Evolutionary conservation across 1,140 invertebrate genomes (phyloP).

Genomic region (Daktulosphaira vitifoliae): DNA sequence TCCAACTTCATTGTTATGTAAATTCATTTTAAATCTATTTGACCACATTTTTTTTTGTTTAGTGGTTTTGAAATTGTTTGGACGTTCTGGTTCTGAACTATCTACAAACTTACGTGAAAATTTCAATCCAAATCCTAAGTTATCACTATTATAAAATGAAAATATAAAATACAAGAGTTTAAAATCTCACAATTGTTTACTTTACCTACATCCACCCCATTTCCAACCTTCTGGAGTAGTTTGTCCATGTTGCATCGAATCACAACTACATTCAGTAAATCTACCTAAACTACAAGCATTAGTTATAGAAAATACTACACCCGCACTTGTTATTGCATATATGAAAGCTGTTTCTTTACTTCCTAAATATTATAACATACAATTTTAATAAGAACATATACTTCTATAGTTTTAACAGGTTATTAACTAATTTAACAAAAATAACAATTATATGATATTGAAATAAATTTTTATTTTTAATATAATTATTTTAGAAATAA

Average conservation of each 20-base stretch:
- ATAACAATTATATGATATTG: too few species aligned
- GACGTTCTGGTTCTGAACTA: slow-evolving; percentile 52
- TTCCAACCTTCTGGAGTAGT: slow-evolving; percentile 54
- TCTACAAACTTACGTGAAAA: slow-evolving; percentile 75
- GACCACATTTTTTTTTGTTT: slow-evolving; percentile 44
- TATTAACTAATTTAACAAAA: too few species aligned
- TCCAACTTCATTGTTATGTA: slow-evolving; percentile 92
- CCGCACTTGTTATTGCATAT: slow-evolving; percentile 57
- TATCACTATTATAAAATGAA: slow-evolving; percentile 52
- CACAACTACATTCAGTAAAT: slow-evolving; percentile 58
- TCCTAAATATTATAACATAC: slow-evolving; percentile 42
- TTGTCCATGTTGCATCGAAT: slow-evolving; percentile 47
- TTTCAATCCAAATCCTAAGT: slow-evolving; percentile 64
- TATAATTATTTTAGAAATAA: too few species aligned
- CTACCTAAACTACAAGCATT: slow-evolving; percentile 56
- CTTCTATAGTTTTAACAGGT: too few species aligned
- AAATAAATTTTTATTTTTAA: too few species aligned
- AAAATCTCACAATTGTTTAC: not conserved
- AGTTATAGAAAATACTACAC: slow-evolving; percentile 58
- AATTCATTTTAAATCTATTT: slow-evolving; percentile 78
- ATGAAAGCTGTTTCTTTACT: slow-evolving; percentile 60
- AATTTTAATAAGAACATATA: too few species aligned
- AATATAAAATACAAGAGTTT: not conserved
- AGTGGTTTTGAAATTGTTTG: slow-evolving; percentile 61
- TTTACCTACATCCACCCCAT: slow-evolving; percentile 56